Evolutionary conservation across 2,888 invertebrate species (phyloP).

Genomic region (Latrodectus hesperus): DNA sequence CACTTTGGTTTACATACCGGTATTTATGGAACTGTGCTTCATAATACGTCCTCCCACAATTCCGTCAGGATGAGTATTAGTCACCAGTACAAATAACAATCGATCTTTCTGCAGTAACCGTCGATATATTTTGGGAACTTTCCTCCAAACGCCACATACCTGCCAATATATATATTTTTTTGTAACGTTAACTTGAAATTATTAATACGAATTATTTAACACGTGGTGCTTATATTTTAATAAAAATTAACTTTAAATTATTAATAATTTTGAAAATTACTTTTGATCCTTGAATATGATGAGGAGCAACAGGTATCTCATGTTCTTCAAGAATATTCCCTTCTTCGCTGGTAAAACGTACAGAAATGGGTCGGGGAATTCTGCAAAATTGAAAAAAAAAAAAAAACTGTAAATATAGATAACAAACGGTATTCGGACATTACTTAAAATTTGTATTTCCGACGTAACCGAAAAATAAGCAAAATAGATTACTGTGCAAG

Average conservation of each 20-base stretch:
- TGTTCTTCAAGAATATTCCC: slow-evolving; percentile 90
- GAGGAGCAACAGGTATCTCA: slow-evolving; percentile 72
- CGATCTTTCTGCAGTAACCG: slow-evolving; percentile 74
- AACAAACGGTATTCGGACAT: too few relatives aligned
- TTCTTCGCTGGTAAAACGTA: slow-evolving; percentile 86
- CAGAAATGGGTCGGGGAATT: slow-evolving; percentile 79
- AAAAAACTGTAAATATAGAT: too few relatives aligned
- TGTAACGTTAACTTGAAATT: too few relatives aligned
- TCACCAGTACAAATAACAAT: slow-evolving; percentile 69
- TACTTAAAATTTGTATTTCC: too few relatives aligned
- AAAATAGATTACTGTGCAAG: too few relatives aligned
- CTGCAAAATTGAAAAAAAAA: slow-evolving; percentile 57
- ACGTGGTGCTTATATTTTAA: too few relatives aligned
- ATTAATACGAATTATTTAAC: too few relatives aligned
- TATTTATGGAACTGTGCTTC: slow-evolving; percentile 78
- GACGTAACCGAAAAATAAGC: too few relatives aligned
- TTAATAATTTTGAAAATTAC: slow-evolving; percentile 14
- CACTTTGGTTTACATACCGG: slow-evolving; percentile 73
- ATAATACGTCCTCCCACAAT: slow-evolving; percentile 73
- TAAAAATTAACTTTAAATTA: too few relatives aligned
- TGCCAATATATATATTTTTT: slow-evolving; percentile 22
- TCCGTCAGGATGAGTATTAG: slow-evolving; percentile 75
- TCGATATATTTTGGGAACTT: slow-evolving; percentile 88
- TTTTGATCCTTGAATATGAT: slow-evolving; percentile 60
- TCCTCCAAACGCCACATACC: slow-evolving; percentile 90